A percentile compares a stretch with the other conserved stretches of the same genome.
phyloP scores from a whole-genome alignment of 2,888 invertebrate species.

The Erebia palarica region DNA sequence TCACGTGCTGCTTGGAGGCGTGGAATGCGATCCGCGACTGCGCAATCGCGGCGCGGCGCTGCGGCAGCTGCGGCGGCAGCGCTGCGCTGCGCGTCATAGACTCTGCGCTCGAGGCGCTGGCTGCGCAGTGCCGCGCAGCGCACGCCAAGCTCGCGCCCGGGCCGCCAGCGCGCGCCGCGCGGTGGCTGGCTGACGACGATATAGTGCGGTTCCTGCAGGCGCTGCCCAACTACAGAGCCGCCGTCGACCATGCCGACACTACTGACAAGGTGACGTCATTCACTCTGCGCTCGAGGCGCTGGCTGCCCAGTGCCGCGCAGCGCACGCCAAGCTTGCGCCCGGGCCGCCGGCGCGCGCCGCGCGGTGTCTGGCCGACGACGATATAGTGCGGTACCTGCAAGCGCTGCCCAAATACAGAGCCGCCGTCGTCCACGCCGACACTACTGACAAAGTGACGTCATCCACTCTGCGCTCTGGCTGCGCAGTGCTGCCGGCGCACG shows the following conservation, averaged over 20 bases:
- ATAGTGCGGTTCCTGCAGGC: slow-evolving; percentile 95
- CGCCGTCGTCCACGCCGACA: too few species aligned
- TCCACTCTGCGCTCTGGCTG: too few species aligned
- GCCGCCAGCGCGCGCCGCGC: slow-evolving; percentile 50
- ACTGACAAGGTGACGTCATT: slow-evolving; percentile 29
- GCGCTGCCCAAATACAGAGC: too few species aligned
- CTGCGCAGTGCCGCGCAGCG: slow-evolving; percentile 48
- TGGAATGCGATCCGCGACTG: slow-evolving; percentile 53
- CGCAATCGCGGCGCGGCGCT: slow-evolving; percentile 51
- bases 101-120: slow-evolving; percentile 50
- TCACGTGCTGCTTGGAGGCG: slow-evolving; percentile 56
- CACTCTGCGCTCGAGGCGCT: too few species aligned
- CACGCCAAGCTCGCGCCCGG: slow-evolving; percentile 46
- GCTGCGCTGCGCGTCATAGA: slow-evolving; percentile 52
- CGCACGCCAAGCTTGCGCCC: too few species aligned
- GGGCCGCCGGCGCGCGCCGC: too few species aligned
- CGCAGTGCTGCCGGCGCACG: too few species aligned
- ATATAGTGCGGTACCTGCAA: too few species aligned
- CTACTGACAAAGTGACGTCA: too few species aligned
- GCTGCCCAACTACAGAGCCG: slow-evolving; percentile 67
- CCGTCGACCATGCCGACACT: slow-evolving; percentile 37
- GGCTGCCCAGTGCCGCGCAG: too few species aligned
- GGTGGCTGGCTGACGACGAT: slow-evolving; percentile 95
- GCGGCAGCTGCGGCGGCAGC: slow-evolving; percentile 51
- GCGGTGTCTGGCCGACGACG: too few species aligned